phyloP scores from a whole-genome alignment of 1,140 invertebrate genomes.

The Drosophila orena region DNA sequence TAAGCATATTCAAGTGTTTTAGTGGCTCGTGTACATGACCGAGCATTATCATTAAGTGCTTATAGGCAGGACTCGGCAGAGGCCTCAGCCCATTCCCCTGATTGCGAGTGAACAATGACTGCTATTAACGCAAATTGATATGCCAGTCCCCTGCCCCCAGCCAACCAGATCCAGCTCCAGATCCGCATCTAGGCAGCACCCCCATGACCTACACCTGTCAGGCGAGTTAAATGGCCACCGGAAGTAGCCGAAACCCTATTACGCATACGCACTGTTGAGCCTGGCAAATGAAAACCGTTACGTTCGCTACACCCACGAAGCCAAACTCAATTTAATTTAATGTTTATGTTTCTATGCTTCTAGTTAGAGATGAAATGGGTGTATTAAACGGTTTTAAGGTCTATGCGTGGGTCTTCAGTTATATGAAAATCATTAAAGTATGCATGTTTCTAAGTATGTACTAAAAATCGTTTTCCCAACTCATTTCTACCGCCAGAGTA shows the following conservation, averaged over 20 bases:
- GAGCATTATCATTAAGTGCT: constrained; percentile 83
- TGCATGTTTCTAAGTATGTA: too few species aligned
- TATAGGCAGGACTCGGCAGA: constrained; percentile 64
- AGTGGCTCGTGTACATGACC: constrained; percentile 81
- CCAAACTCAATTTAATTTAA: constrained; percentile 11
- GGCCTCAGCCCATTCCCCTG: constrained; percentile 2
- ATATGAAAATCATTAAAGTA: not conserved
- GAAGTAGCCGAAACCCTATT: constrained; percentile 50
- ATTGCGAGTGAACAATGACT: constrained; percentile 68
- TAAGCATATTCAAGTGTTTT: constrained; percentile 83
- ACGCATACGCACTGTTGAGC: constrained; percentile 59
- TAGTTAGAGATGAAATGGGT: too few species aligned
- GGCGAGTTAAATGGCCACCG: constrained; percentile 37
- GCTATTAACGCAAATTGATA: constrained; percentile 83
- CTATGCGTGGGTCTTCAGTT: too few species aligned
- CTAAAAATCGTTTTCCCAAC: not conserved
- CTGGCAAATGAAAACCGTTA: constrained; percentile 21
- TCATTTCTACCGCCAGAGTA: not conserved
- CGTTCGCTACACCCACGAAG: not conserved
- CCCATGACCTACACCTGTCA: constrained; percentile 4
- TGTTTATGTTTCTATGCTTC: not conserved
- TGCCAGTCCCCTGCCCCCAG: constrained; percentile 22
- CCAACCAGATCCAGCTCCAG: not conserved
- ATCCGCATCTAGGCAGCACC: not conserved
- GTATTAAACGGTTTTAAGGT: too few species aligned